Evolutionary conservation across 2,797 vertebrate genomes (phyloP).

Genomic region (Sebastolobus alascanus): DNA sequence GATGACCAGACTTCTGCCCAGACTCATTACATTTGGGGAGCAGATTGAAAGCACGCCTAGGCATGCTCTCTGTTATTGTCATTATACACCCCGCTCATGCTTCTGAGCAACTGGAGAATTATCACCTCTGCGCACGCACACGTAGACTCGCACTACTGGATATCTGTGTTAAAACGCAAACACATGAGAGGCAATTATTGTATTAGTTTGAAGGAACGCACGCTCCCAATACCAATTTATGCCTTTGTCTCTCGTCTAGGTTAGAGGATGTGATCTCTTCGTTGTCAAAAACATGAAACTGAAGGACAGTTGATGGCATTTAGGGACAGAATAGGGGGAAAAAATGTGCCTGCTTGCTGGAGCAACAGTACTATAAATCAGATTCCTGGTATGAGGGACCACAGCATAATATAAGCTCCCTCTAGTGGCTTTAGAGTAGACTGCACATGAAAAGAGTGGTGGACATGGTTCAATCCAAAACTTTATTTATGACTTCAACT

Average conservation of each 20-base stretch:
- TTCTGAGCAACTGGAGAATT: slow-evolving; percentile 79
- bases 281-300: slow-evolving; percentile 12
- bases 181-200: slow-evolving; percentile 31
- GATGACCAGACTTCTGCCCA: slow-evolving; percentile 67
- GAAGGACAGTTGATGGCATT: slow-evolving; percentile 25
- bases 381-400: slow-evolving; percentile 18
- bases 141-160: slow-evolving; percentile 44
- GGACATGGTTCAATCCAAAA: neutral
- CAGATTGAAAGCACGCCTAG: slow-evolving; percentile 81
- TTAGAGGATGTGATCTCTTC: slow-evolving; percentile 8
- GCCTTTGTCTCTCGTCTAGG: slow-evolving; percentile 15
- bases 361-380: slow-evolving; percentile 26
- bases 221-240: slow-evolving; percentile 12
- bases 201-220: slow-evolving; percentile 43
- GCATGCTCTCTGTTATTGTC: slow-evolving; percentile 81
- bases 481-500: slow-evolving; percentile 7
- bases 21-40: slow-evolving; percentile 73
- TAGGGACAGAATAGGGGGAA: slow-evolving; percentile 32
- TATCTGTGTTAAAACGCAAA: slow-evolving; percentile 47
- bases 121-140: slow-evolving; percentile 76
- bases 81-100: slow-evolving; percentile 66
- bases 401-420: slow-evolving; percentile 82
- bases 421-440: slow-evolving; percentile 83
- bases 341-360: slow-evolving; percentile 24
- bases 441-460: slow-evolving; percentile 22